Conservation (phyloP, 2,113 vertebrate species). For the Scomber japonicus region DNA sequence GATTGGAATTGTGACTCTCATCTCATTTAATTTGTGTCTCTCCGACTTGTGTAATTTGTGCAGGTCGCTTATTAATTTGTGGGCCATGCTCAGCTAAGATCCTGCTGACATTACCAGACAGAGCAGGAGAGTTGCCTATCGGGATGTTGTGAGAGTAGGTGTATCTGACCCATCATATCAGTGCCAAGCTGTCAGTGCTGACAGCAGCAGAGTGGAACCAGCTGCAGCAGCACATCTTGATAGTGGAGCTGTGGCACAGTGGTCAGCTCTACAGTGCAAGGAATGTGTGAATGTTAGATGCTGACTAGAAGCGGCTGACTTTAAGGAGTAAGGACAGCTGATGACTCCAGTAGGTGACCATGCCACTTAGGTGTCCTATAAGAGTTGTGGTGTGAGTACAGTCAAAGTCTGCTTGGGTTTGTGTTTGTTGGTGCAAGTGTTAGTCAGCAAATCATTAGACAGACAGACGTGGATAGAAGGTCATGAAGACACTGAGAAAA, state of each 20-base stretch:
- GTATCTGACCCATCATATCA: conserved; percentile 62
- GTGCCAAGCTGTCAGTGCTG: conserved; percentile 69
- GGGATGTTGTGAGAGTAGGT: conserved; percentile 38
- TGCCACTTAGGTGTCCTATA: conserved; percentile 18
- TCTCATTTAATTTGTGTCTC: background rate
- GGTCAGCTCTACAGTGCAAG: conserved; percentile 36
- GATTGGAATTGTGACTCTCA: background rate
- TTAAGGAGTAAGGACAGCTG: conserved; percentile 58
- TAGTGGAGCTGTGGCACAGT: conserved; percentile 38
- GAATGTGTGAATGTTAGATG: conserved; percentile 38
- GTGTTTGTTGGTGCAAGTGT: conserved; percentile 3
- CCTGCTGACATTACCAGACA: conserved; percentile 52
- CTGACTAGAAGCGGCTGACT: conserved; percentile 24
- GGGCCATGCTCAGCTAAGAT: conserved; percentile 33
- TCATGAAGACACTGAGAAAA: background rate
- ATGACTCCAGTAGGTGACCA: conserved; percentile 53
- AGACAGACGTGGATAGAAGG: background rate
- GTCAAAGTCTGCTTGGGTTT: conserved; percentile 38
- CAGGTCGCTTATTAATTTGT: conserved; percentile 21
- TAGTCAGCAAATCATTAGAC: conserved; percentile 39
- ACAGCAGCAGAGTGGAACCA: conserved; percentile 60
- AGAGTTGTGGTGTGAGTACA: conserved; percentile 10
- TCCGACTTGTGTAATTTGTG: conserved; percentile 18
- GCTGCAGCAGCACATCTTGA: conserved; percentile 72
- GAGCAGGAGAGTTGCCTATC: conserved; percentile 28